Conservation (phyloP, 2,113 vertebrate species). For the Dicrurus megarhynchus region DNA sequence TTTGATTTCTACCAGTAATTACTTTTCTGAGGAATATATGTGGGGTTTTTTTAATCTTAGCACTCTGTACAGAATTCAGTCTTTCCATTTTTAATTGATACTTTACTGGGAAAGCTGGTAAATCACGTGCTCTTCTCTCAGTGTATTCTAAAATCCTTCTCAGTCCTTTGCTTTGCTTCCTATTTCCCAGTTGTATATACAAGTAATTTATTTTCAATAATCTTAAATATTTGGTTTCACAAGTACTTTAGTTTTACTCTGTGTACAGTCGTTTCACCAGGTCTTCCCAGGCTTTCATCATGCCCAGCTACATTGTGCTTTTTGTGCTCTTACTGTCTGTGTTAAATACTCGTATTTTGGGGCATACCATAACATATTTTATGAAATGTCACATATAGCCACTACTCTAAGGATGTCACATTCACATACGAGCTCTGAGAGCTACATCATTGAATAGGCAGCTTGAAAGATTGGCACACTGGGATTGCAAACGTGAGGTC, state of each 20-base stretch:
- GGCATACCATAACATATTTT: background rate
- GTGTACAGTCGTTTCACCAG: background rate
- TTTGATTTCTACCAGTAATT: background rate
- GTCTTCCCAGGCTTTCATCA: background rate
- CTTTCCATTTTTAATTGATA: background rate
- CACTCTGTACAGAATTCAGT: background rate
- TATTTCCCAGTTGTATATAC: background rate
- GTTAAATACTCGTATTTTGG: background rate
- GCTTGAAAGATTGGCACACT: background rate
- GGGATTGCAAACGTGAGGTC: background rate
- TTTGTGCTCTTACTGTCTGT: background rate
- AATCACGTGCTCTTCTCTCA: background rate
- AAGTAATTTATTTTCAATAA: background rate
- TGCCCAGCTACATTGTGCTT: background rate
- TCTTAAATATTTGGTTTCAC: background rate
- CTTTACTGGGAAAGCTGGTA: background rate
- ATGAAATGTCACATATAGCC: background rate
- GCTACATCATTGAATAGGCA: background rate
- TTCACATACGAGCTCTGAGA: fast-evolving
- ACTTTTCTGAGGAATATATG: background rate
- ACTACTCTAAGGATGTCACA: background rate
- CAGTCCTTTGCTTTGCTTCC: background rate
- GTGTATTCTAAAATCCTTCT: background rate
- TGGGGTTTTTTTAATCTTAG: background rate
- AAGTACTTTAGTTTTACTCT: background rate